A percentile compares a stretch with the other conserved stretches of the same genome.
Conservation (phyloP, 2,797 vertebrate species). For the Liasis olivaceus region DNA sequence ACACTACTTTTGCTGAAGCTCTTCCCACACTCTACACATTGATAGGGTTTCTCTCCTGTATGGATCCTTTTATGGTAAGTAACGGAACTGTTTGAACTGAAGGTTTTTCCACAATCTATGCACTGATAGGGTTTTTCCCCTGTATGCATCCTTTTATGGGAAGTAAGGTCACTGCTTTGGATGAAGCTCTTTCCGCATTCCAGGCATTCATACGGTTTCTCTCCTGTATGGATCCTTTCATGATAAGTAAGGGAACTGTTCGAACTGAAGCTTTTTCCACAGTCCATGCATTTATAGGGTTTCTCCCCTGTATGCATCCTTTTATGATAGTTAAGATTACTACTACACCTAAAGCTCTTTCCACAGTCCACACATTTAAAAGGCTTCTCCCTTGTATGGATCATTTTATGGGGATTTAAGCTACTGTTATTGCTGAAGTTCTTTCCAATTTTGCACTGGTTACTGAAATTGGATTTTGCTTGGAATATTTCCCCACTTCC, state of each 20-base stretch:
- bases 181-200: background rate
- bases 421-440: background rate
- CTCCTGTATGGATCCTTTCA: background rate
- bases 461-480: background rate
- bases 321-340: background rate
- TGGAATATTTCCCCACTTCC: no score
- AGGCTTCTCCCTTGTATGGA: background rate
- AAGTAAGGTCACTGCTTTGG: background rate
- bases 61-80: background rate
- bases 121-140: background rate
- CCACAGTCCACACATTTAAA: background rate
- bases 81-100: background rate
- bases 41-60: background rate
- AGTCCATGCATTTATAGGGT: background rate
- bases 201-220: background rate
- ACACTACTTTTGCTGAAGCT: background rate
- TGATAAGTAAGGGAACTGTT: background rate
- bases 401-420: background rate
- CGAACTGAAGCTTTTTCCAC: background rate
- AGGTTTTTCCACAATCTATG: background rate
- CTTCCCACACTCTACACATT: background rate
- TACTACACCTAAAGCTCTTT: background rate
- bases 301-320: background rate
- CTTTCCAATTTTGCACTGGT: background rate
- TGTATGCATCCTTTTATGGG: background rate